Conservation (phyloP, 2,888 invertebrate species). For the Ornithoptera alexandrae region DNA sequence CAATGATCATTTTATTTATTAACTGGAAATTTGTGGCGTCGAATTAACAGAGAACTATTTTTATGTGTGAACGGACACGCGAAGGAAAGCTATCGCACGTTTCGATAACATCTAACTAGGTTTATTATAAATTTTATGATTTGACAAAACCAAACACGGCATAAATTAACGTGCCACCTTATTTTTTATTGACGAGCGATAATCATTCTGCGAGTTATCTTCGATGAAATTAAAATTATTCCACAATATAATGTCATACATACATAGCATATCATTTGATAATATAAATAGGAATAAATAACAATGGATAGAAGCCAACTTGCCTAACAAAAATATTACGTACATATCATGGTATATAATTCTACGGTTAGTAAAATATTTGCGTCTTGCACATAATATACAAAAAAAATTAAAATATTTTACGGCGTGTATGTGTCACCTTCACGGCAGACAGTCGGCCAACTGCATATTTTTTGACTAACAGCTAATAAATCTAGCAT, state of each 20-base stretch:
- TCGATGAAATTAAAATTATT: slow-evolving; percentile 38
- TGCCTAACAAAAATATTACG: slow-evolving; percentile 72
- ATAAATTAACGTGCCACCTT: slow-evolving; percentile 3
- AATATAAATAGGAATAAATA: slow-evolving; percentile 58
- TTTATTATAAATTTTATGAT: slow-evolving; percentile 1
- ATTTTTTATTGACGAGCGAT: slow-evolving; percentile 9
- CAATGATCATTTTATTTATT: not conserved
- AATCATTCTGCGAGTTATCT: slow-evolving; percentile 23
- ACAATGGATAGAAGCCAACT: slow-evolving; percentile 71
- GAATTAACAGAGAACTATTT: not conserved
- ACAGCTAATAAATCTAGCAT: slow-evolving; percentile 28
- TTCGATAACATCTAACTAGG: not conserved
- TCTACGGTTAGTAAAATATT: slow-evolving; percentile 69
- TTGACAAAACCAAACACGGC: not conserved
- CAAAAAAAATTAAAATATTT: slow-evolving; percentile 71
- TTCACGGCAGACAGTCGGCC: slow-evolving; percentile 46
- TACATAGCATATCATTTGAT: slow-evolving; percentile 51
- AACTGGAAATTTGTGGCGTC: not conserved
- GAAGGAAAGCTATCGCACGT: not conserved
- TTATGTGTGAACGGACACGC: not conserved
- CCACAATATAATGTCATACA: slow-evolving; percentile 50
- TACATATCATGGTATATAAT: slow-evolving; percentile 74
- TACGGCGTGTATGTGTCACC: slow-evolving; percentile 47
- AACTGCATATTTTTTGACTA: slow-evolving; percentile 48
- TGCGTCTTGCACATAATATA: slow-evolving; percentile 68